Percentiles rank a stretch among this genome's conserved stretches.
phyloP scores from a whole-genome alignment of 2,797 vertebrate species.

The Tachyglossus aculeatus region DNA sequence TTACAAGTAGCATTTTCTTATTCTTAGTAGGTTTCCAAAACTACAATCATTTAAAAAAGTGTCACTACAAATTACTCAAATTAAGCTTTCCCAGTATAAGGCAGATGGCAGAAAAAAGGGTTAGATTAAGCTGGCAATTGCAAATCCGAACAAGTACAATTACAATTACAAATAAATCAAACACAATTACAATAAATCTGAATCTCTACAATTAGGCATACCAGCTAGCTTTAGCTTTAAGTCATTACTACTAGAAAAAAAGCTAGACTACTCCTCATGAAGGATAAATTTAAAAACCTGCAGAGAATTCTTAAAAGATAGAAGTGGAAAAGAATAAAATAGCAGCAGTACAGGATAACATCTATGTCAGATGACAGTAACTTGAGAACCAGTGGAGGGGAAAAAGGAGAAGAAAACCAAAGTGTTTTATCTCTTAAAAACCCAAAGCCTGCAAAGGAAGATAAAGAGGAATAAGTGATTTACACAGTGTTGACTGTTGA shows the following conservation, averaged over 20 bases:
- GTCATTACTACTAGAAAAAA: not conserved
- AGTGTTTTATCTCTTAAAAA: constrained; percentile 52
- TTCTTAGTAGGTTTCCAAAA: no score
- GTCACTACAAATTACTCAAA: no score
- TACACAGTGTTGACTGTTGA: constrained; percentile 29
- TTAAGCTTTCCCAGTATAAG: no score
- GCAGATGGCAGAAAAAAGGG: no score
- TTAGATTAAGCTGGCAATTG: no score
- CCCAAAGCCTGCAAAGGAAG: constrained; percentile 47
- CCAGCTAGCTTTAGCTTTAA: not conserved
- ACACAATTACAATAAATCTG: no score
- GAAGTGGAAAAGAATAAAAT: not conserved
- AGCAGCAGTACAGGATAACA: constrained; percentile 35
- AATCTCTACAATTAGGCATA: no score
- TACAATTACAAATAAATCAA: no score
- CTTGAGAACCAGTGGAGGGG: constrained; percentile 24
- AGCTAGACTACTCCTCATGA: not conserved
- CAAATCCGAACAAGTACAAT: no score
- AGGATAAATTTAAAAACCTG: not conserved
- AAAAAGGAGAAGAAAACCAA: constrained; percentile 29
- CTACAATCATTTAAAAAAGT: no score
- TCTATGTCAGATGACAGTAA: constrained; percentile 33
- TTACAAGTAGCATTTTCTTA: no score
- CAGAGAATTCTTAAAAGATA: not conserved
- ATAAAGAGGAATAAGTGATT: constrained; percentile 60